Percentiles rank a stretch among this genome's conserved stretches.
Conservation (phyloP, 2,888 invertebrate genomes). For the Xylocampa areola region DNA sequence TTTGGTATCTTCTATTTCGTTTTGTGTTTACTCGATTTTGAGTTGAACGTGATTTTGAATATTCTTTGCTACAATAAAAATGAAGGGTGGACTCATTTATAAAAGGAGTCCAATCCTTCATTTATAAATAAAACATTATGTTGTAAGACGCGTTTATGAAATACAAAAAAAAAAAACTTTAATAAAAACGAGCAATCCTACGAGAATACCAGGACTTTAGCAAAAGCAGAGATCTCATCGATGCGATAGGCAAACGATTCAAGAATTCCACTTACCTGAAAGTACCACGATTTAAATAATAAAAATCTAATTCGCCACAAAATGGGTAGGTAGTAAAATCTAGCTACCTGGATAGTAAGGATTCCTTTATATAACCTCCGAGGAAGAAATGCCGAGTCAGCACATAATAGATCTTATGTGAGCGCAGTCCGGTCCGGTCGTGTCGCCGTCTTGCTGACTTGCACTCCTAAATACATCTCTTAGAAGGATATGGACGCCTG, state of each 20-base stretch:
- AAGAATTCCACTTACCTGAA: slow-evolving; percentile 38
- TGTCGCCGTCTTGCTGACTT: slow-evolving; percentile 49
- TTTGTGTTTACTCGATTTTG: slow-evolving; percentile 70
- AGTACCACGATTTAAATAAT: slow-evolving; percentile 48
- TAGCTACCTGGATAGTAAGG: slow-evolving; percentile 45
- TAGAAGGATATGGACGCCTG: slow-evolving; percentile 33
- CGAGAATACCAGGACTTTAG: slow-evolving; percentile 27
- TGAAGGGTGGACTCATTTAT: slow-evolving; percentile 14
- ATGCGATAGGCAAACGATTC: slow-evolving; percentile 40
- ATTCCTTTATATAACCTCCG: slow-evolving; percentile 38
- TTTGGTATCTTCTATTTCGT: slow-evolving; percentile 70
- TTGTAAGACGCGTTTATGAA: not conserved
- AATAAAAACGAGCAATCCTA: slow-evolving; percentile 6
- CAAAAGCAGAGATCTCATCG: slow-evolving; percentile 22
- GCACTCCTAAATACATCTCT: slow-evolving; percentile 54
- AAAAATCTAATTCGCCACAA: slow-evolving; percentile 50
- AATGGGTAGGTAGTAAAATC: slow-evolving; percentile 42
- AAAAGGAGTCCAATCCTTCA: no score
- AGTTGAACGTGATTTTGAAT: slow-evolving; percentile 52
- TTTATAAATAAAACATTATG: slow-evolving; percentile 14
- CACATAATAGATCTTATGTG: slow-evolving; percentile 52
- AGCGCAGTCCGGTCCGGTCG: slow-evolving; percentile 52
- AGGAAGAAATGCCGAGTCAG: slow-evolving; percentile 44
- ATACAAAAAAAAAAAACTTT: not conserved
- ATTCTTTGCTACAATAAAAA: slow-evolving; percentile 29